These are phyloP conservation scores for Hypothenemus hampei DNA, from an alignment of 1,140 invertebrate genomes.

Conservation along the genomic window DNA sequence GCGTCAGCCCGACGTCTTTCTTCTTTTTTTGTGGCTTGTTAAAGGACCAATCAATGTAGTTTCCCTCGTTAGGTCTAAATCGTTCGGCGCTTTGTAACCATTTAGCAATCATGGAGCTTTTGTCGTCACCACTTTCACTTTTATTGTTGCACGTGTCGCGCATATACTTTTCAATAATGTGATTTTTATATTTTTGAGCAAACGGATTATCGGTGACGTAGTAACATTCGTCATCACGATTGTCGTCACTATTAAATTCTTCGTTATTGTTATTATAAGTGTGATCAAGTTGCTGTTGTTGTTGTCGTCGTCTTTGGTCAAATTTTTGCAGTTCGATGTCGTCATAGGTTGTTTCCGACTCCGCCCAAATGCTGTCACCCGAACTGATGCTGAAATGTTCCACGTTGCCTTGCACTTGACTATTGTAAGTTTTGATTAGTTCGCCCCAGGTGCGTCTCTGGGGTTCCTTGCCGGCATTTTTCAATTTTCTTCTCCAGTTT, in stretches of 20 bases:
- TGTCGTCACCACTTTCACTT: conserved; percentile 42
- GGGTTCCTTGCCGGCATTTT: conserved; percentile 60
- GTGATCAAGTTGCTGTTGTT: conserved; percentile 14
- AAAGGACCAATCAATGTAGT: conserved; percentile 57
- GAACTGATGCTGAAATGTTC: conserved; percentile 71
- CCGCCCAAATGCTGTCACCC: conserved; percentile 68
- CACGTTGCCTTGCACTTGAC: conserved; percentile 63
- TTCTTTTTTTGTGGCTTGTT: conserved; percentile 23
- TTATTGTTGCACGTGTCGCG: too few relatives aligned
- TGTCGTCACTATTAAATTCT: conserved; percentile 19
- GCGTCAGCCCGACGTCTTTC: conserved; percentile 33
- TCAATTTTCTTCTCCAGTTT: conserved; percentile 67
- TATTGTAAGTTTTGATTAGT: conserved; percentile 67
- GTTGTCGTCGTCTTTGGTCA: conserved; percentile 12
- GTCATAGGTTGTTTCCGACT: conserved; percentile 45
- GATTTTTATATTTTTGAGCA: conserved; percentile 51
- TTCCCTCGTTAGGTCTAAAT: conserved; percentile 60
- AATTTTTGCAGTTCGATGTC: conserved; percentile 21
- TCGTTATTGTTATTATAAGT: conserved; percentile 16
- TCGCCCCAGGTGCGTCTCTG: conserved; percentile 64
- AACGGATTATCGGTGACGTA: conserved; percentile 41
- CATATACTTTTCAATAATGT: conserved; percentile 56
- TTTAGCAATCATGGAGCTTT: conserved; percentile 56
- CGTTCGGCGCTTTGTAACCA: conserved; percentile 65
- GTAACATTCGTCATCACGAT: conserved; percentile 37